Base-by-base conservation (phyloP, 2,888 invertebrate species). In the Galeopsomyia nigrocyanea region DNA sequence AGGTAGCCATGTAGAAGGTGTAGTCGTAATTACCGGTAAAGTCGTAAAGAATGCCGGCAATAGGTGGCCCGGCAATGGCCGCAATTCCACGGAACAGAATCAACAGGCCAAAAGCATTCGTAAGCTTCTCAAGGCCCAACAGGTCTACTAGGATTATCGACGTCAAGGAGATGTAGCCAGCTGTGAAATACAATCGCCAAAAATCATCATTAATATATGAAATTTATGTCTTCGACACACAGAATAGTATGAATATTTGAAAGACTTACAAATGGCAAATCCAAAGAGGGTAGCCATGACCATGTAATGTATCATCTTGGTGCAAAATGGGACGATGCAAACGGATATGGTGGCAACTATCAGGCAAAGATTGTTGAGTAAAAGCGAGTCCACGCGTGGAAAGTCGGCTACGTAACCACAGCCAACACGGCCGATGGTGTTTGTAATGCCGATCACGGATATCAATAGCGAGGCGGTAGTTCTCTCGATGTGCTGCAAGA, bases 81-180 rank as follows among this genome's bases (percentile, higher is more conserved):
- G 99, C 97, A 51, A 95, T 93, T 62, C 99, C 99, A 83, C 99
- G 93, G 89, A 97, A 97, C 79, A 99, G 88, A 81, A 98, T 97
- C 69, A 99, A 90, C 76, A 99, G 90, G 14, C 99, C 99, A 88
- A 99, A 99, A 60, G 98, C 98, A 87, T 97, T 99, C 60, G 99
- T 99, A 79, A 99, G 88, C 86, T 95, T 95, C 84, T 98, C 98
- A 84, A 99, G 88, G 1, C 99, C 99, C 61, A 99, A 90, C 50
- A 99, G 90, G 87, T 99, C 98, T 79, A 98, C 98, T 76, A 99
- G 90, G 83, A 99, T 97, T 84, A 99, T 98, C 62, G 99, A 99
- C 55, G 99, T 99, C 73, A 99, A 89, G 13, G 98, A 98, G 83
- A 99, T 98, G 88, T 97, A 99, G 75, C 98, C 98, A 76, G 98